phyloP scores from a whole-genome alignment of 2,113 vertebrate species.

The Burhinus bistriatus region DNA sequence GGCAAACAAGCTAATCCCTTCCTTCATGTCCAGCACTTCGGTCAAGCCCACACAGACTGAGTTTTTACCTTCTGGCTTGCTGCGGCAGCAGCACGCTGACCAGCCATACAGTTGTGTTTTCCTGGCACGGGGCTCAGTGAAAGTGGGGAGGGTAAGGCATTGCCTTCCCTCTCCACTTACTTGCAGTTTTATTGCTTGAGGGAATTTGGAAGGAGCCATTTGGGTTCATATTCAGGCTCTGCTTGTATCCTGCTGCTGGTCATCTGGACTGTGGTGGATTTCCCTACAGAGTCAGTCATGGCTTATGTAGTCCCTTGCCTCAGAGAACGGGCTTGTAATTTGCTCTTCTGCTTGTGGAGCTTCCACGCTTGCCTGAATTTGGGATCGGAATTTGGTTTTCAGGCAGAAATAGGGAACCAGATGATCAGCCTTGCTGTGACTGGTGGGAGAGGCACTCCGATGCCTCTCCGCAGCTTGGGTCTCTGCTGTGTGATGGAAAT shows the following conservation, averaged over 20 bases:
- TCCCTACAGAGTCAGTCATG: too few species aligned
- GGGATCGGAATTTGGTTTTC: background rate
- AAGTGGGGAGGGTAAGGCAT: background rate
- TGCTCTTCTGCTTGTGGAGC: background rate
- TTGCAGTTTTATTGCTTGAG: background rate
- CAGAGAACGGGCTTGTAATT: background rate
- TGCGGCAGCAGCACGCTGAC: background rate
- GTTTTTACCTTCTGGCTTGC: background rate
- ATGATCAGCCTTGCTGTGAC: background rate
- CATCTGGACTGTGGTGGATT: background rate
- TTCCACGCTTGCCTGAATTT: background rate
- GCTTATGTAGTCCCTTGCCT: background rate
- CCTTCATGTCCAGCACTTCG: background rate
- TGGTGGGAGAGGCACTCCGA: background rate
- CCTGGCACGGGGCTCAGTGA: background rate
- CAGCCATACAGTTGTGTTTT: fast-evolving
- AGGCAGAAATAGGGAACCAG: background rate
- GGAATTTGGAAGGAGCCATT: background rate
- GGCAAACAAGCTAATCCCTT: background rate
- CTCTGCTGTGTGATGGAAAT: background rate
- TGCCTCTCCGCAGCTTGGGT: background rate
- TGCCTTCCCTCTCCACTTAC: background rate
- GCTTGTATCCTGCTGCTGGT: background rate
- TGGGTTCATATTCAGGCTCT: background rate
- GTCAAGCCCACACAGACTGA: background rate